A percentile compares a stretch with the other conserved stretches of the same genome.
These are phyloP conservation scores for Alcedo atthis DNA, from an alignment of 2,797 vertebrate genomes.

Conservation along the genomic window DNA sequence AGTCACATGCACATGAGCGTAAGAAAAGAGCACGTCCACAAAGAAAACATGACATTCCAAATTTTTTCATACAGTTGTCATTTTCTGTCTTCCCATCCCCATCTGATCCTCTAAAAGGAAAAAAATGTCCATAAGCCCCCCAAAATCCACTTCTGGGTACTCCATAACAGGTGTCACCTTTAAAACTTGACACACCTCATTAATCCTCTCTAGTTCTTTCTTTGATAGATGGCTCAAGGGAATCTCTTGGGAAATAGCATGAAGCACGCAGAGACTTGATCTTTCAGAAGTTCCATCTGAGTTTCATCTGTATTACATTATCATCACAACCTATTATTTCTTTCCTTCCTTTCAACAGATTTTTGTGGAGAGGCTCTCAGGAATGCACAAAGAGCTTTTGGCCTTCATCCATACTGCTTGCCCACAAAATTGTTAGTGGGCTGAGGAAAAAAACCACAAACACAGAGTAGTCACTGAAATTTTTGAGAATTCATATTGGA, in stretches of 20 bases:
- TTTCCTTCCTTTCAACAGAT: neutral
- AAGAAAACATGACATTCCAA: neutral
- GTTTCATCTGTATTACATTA: neutral
- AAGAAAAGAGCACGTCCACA: neutral
- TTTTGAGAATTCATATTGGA: neutral
- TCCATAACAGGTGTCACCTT: neutral
- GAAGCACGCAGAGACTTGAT: conserved; percentile 18
- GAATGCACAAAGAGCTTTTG: neutral
- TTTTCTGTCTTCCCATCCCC: neutral
- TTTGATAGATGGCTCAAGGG: neutral
- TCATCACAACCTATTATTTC: neutral
- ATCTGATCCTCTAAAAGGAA: neutral
- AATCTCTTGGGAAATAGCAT: conserved; percentile 9
- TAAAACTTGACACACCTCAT: neutral
- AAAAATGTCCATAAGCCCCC: neutral
- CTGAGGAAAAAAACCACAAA: neutral
- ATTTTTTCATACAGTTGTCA: neutral
- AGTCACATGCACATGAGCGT: neutral
- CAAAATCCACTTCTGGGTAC: neutral
- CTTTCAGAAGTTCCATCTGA: neutral
- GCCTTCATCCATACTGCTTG: neutral
- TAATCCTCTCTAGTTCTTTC: neutral
- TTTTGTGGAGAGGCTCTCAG: neutral
- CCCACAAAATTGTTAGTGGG: neutral
- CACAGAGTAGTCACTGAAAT: neutral